Evolutionary conservation across 1,140 invertebrate species (phyloP).

Genomic region (Hycleus cichorii): DNA sequence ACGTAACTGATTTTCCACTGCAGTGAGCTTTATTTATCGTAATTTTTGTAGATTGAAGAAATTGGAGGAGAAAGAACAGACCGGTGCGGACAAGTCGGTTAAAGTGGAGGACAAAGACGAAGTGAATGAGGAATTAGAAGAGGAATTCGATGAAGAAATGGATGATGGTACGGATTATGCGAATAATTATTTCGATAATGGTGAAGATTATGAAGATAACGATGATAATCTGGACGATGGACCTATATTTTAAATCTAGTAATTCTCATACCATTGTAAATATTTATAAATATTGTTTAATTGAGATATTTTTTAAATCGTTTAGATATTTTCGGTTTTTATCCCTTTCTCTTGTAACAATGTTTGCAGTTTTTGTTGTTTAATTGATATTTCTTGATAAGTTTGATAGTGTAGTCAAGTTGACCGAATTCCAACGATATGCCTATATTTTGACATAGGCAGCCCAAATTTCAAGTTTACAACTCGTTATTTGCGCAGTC

Average conservation of each 20-base stretch:
- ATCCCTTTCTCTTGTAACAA: too few relatives aligned
- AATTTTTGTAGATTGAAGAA: slow-evolving; percentile 36
- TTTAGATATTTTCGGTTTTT: too few relatives aligned
- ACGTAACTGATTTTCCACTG: slow-evolving; percentile 5
- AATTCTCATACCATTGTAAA: too few relatives aligned
- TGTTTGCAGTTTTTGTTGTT: too few relatives aligned
- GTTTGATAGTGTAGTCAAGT: too few relatives aligned
- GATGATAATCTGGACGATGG: slow-evolving; percentile 81
- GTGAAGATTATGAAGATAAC: slow-evolving; percentile 77
- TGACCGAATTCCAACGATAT: too few relatives aligned
- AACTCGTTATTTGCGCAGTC: too few relatives aligned
- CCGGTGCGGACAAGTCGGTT: slow-evolving; percentile 29
- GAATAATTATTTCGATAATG: slow-evolving; percentile 81
- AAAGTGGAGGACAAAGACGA: slow-evolving; percentile 44
- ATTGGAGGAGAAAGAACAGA: slow-evolving; percentile 50
- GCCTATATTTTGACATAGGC: too few relatives aligned
- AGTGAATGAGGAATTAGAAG: slow-evolving; percentile 47
- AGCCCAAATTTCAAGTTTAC: too few relatives aligned
- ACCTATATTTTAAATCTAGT: slow-evolving; percentile 48
- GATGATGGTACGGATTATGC: slow-evolving; percentile 72
- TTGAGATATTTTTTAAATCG: too few relatives aligned
- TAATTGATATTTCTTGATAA: too few relatives aligned
- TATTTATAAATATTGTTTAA: too few relatives aligned
- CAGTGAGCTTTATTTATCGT: slow-evolving; percentile 3
- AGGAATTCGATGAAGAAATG: slow-evolving; percentile 57